Percentiles rank a stretch among this genome's conserved stretches.
phyloP scores from a whole-genome alignment of 23 tunicate genomes.

The Trididemnum miniatum region DNA sequence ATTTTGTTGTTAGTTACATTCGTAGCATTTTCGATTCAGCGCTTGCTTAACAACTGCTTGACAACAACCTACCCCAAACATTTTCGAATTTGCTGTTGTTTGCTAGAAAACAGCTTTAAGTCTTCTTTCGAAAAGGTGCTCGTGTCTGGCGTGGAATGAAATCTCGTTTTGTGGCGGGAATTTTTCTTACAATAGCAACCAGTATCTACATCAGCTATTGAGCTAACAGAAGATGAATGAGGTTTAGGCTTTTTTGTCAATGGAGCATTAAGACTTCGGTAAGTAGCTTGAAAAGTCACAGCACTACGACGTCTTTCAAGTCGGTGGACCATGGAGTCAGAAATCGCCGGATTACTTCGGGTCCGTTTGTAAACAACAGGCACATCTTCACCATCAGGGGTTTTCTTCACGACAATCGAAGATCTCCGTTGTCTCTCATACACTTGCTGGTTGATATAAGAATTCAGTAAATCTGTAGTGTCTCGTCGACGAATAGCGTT shows the following conservation, averaged over 20 bases:
- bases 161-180: neutral
- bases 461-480: conserved; percentile 10
- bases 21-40: no score
- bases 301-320: conserved; percentile 88
- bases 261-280: conserved; percentile 36
- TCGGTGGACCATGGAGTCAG: conserved; percentile 43
- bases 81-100: conserved; percentile 57
- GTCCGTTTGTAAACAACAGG: conserved; percentile 50
- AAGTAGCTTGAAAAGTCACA: conserved; percentile 85
- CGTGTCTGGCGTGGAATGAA: conserved; percentile 47
- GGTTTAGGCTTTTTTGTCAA: neutral
- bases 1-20: no score
- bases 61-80: conserved; percentile 74
- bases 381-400: conserved; percentile 29
- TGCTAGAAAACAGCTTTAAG: conserved; percentile 1
- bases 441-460: conserved; percentile 14
- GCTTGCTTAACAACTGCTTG: no score
- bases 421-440: conserved; percentile 14
- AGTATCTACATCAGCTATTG: conserved; percentile 20
- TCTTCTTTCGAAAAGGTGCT: conserved; percentile 24
- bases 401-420: conserved; percentile 1
- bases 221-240: conserved; percentile 16
- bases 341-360: conserved; percentile 50
- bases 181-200: conserved; percentile 31
- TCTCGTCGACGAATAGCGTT: conserved; percentile 20